These are phyloP conservation scores for Spea hammondii DNA, from an alignment of 2,797 vertebrate genomes.

Conservation along the genomic window DNA sequence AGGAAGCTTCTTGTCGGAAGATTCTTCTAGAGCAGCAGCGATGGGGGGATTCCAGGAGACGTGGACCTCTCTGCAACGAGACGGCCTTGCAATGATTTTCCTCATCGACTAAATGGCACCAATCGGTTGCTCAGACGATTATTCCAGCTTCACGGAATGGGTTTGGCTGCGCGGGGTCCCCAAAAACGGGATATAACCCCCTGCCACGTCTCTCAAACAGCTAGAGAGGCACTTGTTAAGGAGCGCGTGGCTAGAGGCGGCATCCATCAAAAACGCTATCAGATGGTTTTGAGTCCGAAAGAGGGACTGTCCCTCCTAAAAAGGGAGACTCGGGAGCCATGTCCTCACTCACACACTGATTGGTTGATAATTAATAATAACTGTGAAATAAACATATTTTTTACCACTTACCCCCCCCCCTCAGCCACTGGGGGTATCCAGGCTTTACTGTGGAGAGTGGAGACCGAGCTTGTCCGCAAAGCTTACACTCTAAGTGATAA, in stretches of 20 bases:
- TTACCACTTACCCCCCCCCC: no score
- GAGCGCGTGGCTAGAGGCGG: background rate
- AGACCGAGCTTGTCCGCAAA: background rate
- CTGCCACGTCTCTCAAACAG: background rate
- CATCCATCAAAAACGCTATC: background rate
- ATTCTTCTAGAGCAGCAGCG: slow-evolving; percentile 54
- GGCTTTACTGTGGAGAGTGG: no score
- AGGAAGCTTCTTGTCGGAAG: slow-evolving; percentile 60
- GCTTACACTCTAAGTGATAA: background rate
- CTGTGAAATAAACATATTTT: no score
- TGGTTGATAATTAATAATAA: no score
- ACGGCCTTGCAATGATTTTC: slow-evolving; percentile 14
- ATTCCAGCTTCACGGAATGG: background rate
- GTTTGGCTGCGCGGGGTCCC: background rate
- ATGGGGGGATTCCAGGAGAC: slow-evolving; percentile 70
- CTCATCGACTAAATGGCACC: background rate
- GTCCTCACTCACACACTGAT: no score
- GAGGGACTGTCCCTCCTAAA: no score
- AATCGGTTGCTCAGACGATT: slow-evolving; percentile 6
- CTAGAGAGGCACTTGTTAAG: background rate
- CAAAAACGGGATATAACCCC: background rate
- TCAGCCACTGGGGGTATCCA: no score
- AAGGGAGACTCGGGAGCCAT: no score
- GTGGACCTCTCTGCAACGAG: slow-evolving; percentile 72
- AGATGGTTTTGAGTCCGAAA: no score